Evolutionary conservation across 2,113 vertebrate genomes (phyloP), one percentile per base, ranked within the genome.

Genomic region (Lota lota): DNA sequence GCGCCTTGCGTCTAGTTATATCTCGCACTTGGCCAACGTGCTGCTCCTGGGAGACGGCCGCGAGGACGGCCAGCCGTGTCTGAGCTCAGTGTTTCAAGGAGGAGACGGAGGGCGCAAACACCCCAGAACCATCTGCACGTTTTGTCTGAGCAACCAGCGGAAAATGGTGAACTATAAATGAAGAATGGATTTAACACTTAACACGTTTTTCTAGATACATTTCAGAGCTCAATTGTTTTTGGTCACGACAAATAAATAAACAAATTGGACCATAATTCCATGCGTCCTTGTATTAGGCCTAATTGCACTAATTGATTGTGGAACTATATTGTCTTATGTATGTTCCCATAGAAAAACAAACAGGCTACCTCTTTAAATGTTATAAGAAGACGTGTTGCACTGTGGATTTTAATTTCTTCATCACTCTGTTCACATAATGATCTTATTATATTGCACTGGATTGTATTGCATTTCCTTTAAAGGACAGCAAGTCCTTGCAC

Each of bases 131-230:
- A 96, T 97, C 88, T 97, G 95, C 91, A 97, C 95, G 47, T 97
- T 97, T 89, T 97, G 95, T 78, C 94, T 97, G 72, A 97, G 95
- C 89, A 95, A 94, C 89, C 95, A 97, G 79, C 89, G 95, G 50
- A 95, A 93, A 85, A 93, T 92, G 94, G 95, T 97, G 89, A 94
- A 92, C 40, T 47, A 36, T 84, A 22, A 36, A 47, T 21, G 11
- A 21, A 50, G 12, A 50, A 19, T 6, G 3, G 1, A 15, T 0
- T 33, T 16, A 36, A 63, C n/a, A n/a, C 4, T 47, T 63, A 15
- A 33, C 61, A 22, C 3, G 18, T n/a, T n/a, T n/a, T 19, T 40
- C n/a, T 47, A 11, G 21, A 28, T 17, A 10, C 7, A 28, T 28
- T 36, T 36, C 15, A 33, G 12, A 28, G 24, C 28, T 36, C 33